Percentiles rank a stretch among this genome's conserved stretches.
Conservation (phyloP, 2,888 invertebrate genomes). For the Eristalinus sepulchralis region DNA sequence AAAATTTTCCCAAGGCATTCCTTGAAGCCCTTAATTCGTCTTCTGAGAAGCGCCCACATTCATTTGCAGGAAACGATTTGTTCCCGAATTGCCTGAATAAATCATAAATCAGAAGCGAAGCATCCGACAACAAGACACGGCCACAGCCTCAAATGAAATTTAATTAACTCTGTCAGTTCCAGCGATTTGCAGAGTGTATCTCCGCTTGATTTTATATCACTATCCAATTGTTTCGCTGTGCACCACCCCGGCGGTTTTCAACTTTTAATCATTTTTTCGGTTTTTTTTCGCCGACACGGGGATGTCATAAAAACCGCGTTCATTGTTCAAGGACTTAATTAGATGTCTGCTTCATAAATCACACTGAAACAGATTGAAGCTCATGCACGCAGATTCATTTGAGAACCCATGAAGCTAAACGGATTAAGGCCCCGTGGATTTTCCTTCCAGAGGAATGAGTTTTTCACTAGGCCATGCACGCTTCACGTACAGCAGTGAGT, state of each 20-base stretch:
- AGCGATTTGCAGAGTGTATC: background rate
- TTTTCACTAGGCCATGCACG: background rate
- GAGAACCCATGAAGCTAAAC: background rate
- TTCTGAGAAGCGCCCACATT: too few relatives aligned
- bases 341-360: background rate
- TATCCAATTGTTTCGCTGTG: background rate
- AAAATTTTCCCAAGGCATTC: too few relatives aligned
- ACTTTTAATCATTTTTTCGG: background rate
- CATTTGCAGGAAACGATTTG: too few relatives aligned
- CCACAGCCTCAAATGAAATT: background rate
- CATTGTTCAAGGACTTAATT: slow-evolving; percentile 7
- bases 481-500: background rate
- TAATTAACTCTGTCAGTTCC: background rate
- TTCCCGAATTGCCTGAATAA: background rate
- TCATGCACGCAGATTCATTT: background rate
- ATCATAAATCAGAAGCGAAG: too few relatives aligned
- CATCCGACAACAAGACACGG: background rate
- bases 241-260: background rate
- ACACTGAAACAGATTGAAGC: background rate
- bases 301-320: background rate
- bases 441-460: background rate
- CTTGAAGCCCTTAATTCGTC: too few relatives aligned
- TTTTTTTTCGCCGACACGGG: background rate
- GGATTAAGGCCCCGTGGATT: background rate
- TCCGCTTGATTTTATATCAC: background rate